Base-by-base conservation (phyloP, 2,797 vertebrate genomes). In the Ambastaia sidthimunki region DNA sequence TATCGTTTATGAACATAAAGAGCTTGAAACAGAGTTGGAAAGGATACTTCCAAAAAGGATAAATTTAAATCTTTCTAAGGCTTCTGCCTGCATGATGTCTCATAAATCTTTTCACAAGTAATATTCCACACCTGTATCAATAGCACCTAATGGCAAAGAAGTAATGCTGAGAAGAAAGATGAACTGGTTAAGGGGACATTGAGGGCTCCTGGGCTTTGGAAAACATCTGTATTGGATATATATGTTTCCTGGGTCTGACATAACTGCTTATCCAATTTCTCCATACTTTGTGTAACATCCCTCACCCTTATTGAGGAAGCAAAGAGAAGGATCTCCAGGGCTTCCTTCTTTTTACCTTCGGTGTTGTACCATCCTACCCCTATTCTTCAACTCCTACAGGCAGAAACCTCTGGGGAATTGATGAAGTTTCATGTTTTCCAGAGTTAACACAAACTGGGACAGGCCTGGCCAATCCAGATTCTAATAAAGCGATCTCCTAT, bases 141-240 rank as follows among this genome's bases (percentile, higher is more conserved):
- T 80, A 77, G 63, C 60, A 74, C 16, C 70, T 73, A 81, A 81
- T 80, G 76, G 65, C 31, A 71, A 18, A 63, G 67, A 7, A 47
- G 54, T 19, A 67, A 69, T 63, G 44, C 50, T 62, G 66, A 81
- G 57, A 37, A 69, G 65, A 23, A 59, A 15, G 44, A 65, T 60
- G 60, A 41, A 31, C 63, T 57, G 28, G 60, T 68, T 37, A 70
- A 75, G 66, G 62, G 59, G 25, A 71, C 23, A 44, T 18, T 23
- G 34, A 50, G 23, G 60, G 68, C 80, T 80, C 71, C 55, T 16
- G 73, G 69, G 72, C 55, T 70, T 85, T 71, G 41, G 47, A 72
- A 76, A 77, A 77, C 48, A 41, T 71, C 59, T 74, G 47, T 34
- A 68, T 7, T 66, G 50, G 41, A 57, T 60, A 48, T 44, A 65